Conservation (phyloP, 2,797 vertebrate genomes). For the Agapornis canus region DNA sequence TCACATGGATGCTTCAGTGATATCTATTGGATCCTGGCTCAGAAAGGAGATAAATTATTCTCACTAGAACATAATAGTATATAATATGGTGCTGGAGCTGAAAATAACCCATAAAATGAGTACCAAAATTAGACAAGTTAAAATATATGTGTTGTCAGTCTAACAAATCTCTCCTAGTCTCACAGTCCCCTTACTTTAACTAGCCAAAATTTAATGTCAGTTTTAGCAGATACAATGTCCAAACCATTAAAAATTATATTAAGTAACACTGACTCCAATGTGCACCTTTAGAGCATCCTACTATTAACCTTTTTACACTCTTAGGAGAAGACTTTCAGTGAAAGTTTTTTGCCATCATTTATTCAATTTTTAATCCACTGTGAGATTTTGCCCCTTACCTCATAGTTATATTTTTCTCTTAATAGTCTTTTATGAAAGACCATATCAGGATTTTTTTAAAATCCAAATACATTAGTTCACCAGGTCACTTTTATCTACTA, state of each 20-base stretch:
- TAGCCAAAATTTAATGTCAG: background rate
- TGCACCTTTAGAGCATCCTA: background rate
- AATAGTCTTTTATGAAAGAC: background rate
- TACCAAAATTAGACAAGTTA: background rate
- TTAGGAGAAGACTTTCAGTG: background rate
- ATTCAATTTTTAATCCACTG: background rate
- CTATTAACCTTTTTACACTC: background rate
- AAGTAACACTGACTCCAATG: background rate
- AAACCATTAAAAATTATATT: background rate
- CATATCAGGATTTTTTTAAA: background rate
- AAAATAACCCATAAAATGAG: background rate
- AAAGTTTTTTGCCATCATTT: background rate
- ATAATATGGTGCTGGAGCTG: background rate
- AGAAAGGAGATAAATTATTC: background rate
- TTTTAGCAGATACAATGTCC: background rate
- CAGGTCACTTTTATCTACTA: conserved; percentile 6
- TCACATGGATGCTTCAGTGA: background rate
- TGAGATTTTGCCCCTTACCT: conserved; percentile 3
- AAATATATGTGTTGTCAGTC: background rate
- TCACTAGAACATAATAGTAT: background rate
- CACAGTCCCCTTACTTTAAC: background rate
- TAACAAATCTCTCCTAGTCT: background rate
- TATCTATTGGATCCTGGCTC: background rate
- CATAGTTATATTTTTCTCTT: background rate
- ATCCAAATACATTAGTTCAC: conserved; percentile 5